Evolutionary conservation across 2,888 invertebrate species (phyloP), one percentile per base, ranked within the genome.

Genomic region (Tyria jacobaeae): DNA sequence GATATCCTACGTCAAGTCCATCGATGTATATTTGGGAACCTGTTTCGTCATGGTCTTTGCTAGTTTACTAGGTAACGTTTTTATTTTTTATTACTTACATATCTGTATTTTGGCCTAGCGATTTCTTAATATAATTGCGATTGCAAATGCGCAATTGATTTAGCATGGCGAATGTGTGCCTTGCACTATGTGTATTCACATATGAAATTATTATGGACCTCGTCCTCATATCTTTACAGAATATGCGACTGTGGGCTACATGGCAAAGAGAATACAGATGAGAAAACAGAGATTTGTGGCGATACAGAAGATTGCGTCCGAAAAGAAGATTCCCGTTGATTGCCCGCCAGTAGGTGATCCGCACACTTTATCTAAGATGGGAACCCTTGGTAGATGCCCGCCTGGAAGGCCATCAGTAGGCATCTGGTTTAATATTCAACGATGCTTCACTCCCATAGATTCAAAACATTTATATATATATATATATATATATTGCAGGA

Each of bases 11-110:
- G 98, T 99, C 93, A 99, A 99, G 94, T 98, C 98, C 83, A 99
- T 99, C 92, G 99, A 99, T 94, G 98, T 99, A 82, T 99, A 98
- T 94, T 95, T 99, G 94, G 98, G 98, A 88, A 98, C 98, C 88
- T 99, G 98, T 95, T 99, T 99, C 97, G 98, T 99, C 88, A 99
- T 99, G 99, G 99, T 99, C 90, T 99, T 99, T 95, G 99, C 99
- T 82, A 98, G 98, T 91, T 95, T 99, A 87, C 95, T 99, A 95
- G 98, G 98, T 98, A 95, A 70, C 57, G 61, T 34, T 55, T 39
- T 17, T 17, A 41, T 41, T 25, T 55, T 60, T 51, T 66, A 78
- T 27, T 31, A 61, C 64, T 53, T 44, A 80, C 76, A 73, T 79
- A 21, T 66, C 21, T 64, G 2, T 31, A 14, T n/a, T 59, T 27